A percentile compares a stretch with the other conserved stretches of the same genome.
Evolutionary conservation across 2,888 invertebrate genomes (phyloP).

Genomic region (Adelphocoris suturalis): DNA sequence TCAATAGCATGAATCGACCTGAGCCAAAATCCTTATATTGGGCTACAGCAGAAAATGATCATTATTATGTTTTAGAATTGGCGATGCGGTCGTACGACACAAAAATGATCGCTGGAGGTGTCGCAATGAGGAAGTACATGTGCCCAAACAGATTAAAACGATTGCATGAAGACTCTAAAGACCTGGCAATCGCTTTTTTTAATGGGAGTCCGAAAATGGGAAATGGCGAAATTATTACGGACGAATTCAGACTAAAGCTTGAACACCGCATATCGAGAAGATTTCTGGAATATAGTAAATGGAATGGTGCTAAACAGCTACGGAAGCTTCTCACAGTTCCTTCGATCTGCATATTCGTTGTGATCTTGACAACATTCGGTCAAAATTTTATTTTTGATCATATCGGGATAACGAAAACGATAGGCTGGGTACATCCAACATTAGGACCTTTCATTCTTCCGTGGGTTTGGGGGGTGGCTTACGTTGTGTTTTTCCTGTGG

Average conservation of each 20-base stretch:
- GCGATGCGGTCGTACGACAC: slow-evolving; percentile 21
- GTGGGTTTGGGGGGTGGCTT: not conserved
- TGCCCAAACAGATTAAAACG: not conserved
- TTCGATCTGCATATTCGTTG: not conserved
- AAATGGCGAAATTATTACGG: not conserved
- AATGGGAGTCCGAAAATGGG: not conserved
- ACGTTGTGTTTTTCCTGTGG: not conserved
- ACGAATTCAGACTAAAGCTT: not conserved
- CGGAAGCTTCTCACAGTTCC: not conserved
- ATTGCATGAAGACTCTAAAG: not conserved
- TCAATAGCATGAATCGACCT: not conserved
- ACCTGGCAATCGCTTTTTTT: not conserved
- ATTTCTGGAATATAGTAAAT: not conserved
- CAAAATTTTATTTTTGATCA: not conserved
- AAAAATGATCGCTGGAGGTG: not conserved
- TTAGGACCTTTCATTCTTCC: too few species aligned
- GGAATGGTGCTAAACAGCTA: not conserved
- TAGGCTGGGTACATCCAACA: not conserved
- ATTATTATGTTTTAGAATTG: not conserved
- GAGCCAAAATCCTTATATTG: slow-evolving; percentile 37
- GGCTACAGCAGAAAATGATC: not conserved
- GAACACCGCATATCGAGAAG: not conserved
- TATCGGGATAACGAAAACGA: not conserved
- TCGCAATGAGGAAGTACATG: not conserved
- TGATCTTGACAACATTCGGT: not conserved